These are phyloP conservation scores for Australoheros scitulus DNA, from an alignment of 2,113 vertebrate species.

Conservation along the genomic window DNA sequence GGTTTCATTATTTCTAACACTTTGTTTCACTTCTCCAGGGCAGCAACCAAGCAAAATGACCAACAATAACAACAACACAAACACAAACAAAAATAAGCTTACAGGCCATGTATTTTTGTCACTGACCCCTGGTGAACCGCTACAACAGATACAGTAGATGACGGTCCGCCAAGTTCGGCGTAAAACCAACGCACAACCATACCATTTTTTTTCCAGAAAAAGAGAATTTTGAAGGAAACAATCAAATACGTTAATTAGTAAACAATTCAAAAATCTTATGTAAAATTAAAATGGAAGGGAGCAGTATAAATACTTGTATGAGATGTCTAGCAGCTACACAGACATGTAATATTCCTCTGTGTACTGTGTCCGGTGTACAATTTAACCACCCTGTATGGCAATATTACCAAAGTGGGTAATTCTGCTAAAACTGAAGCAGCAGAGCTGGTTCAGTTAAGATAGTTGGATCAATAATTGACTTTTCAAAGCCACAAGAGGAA, in stretches of 20 bases:
- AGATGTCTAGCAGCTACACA: not conserved
- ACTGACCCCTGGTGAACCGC: not conserved
- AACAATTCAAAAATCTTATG: not conserved
- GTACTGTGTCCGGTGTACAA: not conserved
- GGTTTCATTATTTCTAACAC: not conserved
- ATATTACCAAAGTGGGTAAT: not conserved
- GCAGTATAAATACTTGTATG: not conserved
- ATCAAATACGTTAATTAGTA: not conserved
- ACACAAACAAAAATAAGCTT: not conserved
- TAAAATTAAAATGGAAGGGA: not conserved
- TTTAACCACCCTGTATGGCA: not conserved
- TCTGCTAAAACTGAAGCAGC: not conserved
- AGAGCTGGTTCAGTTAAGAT: not conserved
- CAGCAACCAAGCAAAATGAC: not conserved
- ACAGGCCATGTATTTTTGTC: not conserved
- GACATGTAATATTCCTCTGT: not conserved
- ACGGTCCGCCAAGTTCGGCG: not conserved
- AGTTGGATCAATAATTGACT: not conserved
- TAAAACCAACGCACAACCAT: fast-evolving
- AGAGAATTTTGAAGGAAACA: not conserved
- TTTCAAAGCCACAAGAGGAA: slow-evolving; percentile 3
- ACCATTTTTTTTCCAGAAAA: not conserved
- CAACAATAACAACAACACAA: not conserved
- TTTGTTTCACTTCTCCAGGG: not conserved
- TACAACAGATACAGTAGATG: not conserved